Percentiles rank a stretch among this genome's conserved stretches.
Conservation (phyloP, 2,888 invertebrate genomes). For the Eupithecia subfuscata region DNA sequence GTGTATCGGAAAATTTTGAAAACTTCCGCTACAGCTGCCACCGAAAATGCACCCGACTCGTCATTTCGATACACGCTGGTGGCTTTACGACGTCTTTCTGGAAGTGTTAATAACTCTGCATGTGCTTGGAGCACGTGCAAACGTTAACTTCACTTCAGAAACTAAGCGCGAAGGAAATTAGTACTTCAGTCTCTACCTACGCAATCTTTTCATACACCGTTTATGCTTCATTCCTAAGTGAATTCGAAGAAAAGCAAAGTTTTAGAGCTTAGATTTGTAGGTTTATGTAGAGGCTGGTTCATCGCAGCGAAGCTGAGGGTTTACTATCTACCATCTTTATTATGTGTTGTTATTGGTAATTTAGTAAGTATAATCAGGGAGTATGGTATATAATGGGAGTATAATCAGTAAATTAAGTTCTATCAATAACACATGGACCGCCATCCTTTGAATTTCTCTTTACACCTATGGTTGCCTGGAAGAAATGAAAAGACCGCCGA, state of each 20-base stretch:
- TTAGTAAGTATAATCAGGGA: too few species aligned
- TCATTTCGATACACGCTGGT: not conserved
- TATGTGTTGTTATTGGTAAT: too few species aligned
- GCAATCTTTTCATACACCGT: constrained; percentile 52
- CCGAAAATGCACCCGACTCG: not conserved
- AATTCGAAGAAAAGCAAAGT: constrained; percentile 61
- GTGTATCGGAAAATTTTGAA: not conserved
- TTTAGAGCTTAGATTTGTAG: not conserved
- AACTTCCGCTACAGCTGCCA: not conserved
- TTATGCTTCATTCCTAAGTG: constrained; percentile 57
- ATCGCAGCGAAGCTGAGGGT: not conserved
- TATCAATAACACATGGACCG: not conserved
- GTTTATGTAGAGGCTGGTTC: not conserved
- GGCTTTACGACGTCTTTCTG: not conserved
- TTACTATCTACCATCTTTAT: too few species aligned
- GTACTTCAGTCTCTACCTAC: constrained; percentile 29
- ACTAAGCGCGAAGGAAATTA: constrained; percentile 27
- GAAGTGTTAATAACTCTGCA: constrained; percentile 34
- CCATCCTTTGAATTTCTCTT: not conserved
- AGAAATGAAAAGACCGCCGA: not conserved
- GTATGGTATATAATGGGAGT: too few species aligned
- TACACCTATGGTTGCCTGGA: not conserved
- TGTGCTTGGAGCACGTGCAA: constrained; percentile 30
- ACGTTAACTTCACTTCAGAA: constrained; percentile 26
- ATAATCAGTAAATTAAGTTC: too few species aligned